phyloP scores from a whole-genome alignment of 1,140 invertebrate species.

The Drosophila lowei region DNA sequence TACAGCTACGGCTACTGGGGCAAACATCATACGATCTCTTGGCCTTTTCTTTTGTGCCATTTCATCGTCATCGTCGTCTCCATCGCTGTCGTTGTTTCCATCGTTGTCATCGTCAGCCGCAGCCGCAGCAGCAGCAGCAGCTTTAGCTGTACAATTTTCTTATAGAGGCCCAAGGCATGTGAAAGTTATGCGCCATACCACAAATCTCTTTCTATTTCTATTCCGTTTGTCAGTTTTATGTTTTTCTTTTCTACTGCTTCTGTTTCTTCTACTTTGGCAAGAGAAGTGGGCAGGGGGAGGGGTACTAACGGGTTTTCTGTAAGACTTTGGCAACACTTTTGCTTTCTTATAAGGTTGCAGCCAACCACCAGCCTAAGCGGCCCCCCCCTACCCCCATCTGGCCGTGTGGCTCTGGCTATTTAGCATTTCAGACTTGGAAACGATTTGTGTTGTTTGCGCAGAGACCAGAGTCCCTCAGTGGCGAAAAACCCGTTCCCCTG shows the following conservation, averaged over 20 bases:
- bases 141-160: constrained; percentile 61
- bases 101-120: constrained; percentile 17
- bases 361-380: not conserved
- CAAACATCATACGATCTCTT: constrained; percentile 14
- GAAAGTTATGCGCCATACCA: constrained; percentile 62
- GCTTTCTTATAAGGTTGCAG: constrained; percentile 56
- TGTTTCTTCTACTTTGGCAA: constrained; percentile 51
- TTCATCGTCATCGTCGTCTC: constrained; percentile 40
- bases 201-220: constrained; percentile 61
- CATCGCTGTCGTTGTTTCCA: not conserved
- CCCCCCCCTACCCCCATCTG: not conserved
- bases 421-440: constrained; percentile 61
- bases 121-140: constrained; percentile 17
- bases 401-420: constrained; percentile 45
- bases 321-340: constrained; percentile 70
- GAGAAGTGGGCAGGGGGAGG: too few relatives aligned
- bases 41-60: constrained; percentile 50
- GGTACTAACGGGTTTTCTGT: constrained; percentile 2
- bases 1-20: too few relatives aligned
- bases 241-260: constrained; percentile 52
- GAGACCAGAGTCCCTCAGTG: too few relatives aligned
- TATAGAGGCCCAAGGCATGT: constrained; percentile 37
- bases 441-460: constrained; percentile 58
- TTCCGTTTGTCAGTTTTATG: constrained; percentile 51
- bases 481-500: constrained; percentile 55